phyloP scores from a whole-genome alignment of 2,113 vertebrate genomes.

The Trichechus manatus region DNA sequence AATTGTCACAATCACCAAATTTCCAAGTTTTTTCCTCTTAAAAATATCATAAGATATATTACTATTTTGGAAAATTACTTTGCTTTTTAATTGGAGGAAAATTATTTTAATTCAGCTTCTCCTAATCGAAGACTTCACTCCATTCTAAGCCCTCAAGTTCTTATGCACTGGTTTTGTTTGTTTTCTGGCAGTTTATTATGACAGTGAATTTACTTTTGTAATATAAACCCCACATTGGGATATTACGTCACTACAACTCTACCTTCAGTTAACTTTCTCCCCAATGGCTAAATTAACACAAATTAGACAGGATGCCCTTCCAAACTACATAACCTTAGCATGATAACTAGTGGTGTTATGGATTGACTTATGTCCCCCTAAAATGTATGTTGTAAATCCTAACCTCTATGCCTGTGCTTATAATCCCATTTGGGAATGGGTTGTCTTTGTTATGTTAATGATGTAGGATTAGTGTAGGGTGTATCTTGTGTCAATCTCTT shows the following conservation, averaged over 20 bases:
- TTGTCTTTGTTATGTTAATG: too few species aligned
- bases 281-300: conserved; percentile 50
- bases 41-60: neutral
- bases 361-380: too few species aligned
- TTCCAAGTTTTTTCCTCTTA: neutral
- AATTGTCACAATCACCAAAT: neutral
- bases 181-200: neutral
- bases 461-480: too few species aligned
- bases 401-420: too few species aligned
- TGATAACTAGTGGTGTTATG: conserved; percentile 5
- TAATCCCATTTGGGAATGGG: too few species aligned
- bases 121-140: neutral
- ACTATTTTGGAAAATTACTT: neutral
- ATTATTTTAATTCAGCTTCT: neutral
- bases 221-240: conserved; percentile 45
- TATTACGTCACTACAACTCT: conserved; percentile 45
- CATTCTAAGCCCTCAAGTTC: neutral
- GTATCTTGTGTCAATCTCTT: too few species aligned
- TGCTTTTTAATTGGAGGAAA: neutral
- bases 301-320: conserved; percentile 59
- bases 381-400: too few species aligned
- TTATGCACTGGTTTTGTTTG: neutral
- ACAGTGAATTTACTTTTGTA: conserved; percentile 54
- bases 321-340: neutral
- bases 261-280: conserved; percentile 62